Conservation (phyloP, 2,888 invertebrate species). For the Bellardia bayeri region DNA sequence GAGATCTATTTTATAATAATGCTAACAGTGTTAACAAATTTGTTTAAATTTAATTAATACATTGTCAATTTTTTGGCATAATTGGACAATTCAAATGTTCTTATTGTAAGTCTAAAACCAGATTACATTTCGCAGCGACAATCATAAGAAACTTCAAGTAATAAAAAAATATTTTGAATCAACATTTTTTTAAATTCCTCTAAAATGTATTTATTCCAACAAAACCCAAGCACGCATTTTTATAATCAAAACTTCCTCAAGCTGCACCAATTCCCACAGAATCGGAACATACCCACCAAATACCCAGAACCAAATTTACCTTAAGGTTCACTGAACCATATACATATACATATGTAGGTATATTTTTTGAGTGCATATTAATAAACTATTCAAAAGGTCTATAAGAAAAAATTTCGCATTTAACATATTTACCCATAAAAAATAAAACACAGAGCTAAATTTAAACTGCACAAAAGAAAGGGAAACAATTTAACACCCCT, state of each 20-base stretch:
- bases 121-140: too few species aligned
- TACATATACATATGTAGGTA: background rate
- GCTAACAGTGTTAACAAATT: too few species aligned
- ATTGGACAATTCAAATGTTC: too few species aligned
- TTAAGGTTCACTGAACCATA: constrained; percentile 23
- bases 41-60: too few species aligned
- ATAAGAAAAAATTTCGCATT: constrained; percentile 2
- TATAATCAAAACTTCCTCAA: background rate
- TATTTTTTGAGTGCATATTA: background rate
- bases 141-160: too few species aligned
- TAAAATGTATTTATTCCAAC: too few species aligned
- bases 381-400: background rate
- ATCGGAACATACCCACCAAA: background rate
- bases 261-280: constrained; percentile 23
- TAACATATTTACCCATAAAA: constrained; percentile 1
- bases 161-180: too few species aligned
- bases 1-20: too few species aligned
- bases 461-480: background rate
- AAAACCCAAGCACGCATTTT: too few species aligned
- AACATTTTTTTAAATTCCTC: too few species aligned
- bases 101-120: too few species aligned
- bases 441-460: background rate
- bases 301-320: background rate
- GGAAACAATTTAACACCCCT: constrained; percentile 25
- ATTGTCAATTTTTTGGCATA: too few species aligned